Base-by-base conservation (phyloP, 2,888 invertebrate species). In the Epicampocera succincta region DNA sequence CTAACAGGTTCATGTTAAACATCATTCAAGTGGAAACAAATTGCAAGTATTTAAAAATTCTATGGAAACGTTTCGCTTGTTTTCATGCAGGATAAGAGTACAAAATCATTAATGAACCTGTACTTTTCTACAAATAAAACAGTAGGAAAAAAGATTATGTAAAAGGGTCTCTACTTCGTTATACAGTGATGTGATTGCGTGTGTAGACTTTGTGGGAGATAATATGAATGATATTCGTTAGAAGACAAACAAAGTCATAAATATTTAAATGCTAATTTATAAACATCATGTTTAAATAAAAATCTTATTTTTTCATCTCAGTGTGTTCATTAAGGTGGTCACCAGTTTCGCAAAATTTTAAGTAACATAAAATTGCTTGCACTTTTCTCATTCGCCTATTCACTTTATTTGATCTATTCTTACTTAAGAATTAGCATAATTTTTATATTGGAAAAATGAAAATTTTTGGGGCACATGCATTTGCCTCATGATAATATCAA, bases 241-340 rank as follows among this genome's bases (percentile, higher is more conserved):
- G 48, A 75, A 68, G 8, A 63, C 73, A 73, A 81, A 76, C 77
- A 78, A 78, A 78, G 54, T 71, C 60, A 82, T 82, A 75, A 78
- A 75, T 82, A 54, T 48, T 69, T 38, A 69, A 69, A 76, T 54
- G 13, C n/a, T 61, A 38, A 56, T 54, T 38, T 5, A 19, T 56
- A 56, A 73, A 46, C 25, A 56, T 6, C n/a, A n/a, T 50, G 29
- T 33, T 52, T 6, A 17, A 17, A 54, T 21, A 25, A 33, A 33
- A 33, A 33, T 33, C 8, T 1, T 33, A 33, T n/a, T 29, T 46
- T 60, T 29, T 15, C 15, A 1, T 12, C 12, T 42, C 21, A 12
- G 12, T 50, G 40, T 42, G 17, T 44, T 42, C n/a, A 44, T 54
- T 73, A 72, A 33, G 61, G 72, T n/a, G 6, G 60, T 11, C 11